Conservation (phyloP, 35 echinoderm and acorn worm genomes). For the Chiridota heheva region DNA sequence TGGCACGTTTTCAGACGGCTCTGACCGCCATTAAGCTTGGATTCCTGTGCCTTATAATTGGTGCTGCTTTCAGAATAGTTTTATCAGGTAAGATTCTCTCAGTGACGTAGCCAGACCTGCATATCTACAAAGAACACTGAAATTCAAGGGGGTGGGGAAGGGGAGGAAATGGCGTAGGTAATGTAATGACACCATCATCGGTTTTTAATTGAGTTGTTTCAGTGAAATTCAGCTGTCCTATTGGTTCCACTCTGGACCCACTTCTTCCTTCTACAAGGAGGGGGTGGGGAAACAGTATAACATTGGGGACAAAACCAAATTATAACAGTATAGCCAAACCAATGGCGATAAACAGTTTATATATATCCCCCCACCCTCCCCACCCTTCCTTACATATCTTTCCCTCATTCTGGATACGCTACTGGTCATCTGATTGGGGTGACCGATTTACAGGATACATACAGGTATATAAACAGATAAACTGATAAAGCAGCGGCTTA, state of each 20-base stretch:
- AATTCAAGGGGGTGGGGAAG: neutral
- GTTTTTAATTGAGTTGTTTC: neutral
- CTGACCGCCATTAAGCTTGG: constrained; percentile 45
- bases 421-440: too few relatives aligned
- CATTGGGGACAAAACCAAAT: too few relatives aligned
- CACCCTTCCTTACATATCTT: too few relatives aligned
- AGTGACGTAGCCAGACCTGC: neutral
- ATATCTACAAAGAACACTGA: neutral
- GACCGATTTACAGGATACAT: too few relatives aligned
- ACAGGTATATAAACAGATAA: too few relatives aligned
- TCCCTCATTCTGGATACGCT: too few relatives aligned
- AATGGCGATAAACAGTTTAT: too few relatives aligned
- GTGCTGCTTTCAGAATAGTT: constrained; percentile 10
- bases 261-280: too few relatives aligned
- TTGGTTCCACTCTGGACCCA: neutral
- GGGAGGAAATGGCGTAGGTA: neutral
- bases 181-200: neutral
- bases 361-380: too few relatives aligned
- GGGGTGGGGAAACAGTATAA: too few relatives aligned
- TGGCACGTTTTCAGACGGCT: constrained; percentile 38
- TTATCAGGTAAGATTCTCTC: constrained; percentile 42
- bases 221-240: neutral
- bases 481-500: too few relatives aligned
- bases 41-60: constrained; percentile 33
- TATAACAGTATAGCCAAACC: too few relatives aligned